phyloP scores from a whole-genome alignment of 2,888 invertebrate genomes.

The Cataglyphis rosenhaueri region DNA sequence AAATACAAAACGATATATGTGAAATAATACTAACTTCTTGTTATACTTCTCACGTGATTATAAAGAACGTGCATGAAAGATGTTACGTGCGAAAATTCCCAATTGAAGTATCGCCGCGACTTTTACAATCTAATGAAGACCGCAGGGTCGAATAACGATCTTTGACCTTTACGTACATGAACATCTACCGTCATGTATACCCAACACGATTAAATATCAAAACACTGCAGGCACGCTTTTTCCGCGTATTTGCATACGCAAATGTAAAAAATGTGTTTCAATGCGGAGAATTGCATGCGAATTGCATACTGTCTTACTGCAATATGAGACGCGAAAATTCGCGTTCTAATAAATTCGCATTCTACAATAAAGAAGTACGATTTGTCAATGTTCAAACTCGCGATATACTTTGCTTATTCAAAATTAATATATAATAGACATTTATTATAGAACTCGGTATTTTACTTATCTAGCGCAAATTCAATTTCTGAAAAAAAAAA shows the following conservation, averaged over 20 bases:
- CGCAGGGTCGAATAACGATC: constrained; percentile 28
- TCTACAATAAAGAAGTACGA: constrained; percentile 5
- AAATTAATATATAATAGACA: not conserved
- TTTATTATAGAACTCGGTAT: not conserved
- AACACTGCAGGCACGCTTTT: not conserved
- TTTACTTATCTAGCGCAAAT: not conserved
- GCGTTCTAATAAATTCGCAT: not conserved
- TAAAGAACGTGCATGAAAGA: constrained; percentile 20
- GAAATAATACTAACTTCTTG: not conserved
- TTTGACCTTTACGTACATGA: constrained; percentile 35
- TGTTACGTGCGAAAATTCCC: constrained; percentile 31
- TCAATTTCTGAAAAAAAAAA: not conserved
- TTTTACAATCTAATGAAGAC: constrained; percentile 30
- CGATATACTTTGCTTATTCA: not conserved
- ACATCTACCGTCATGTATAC: constrained; percentile 4
- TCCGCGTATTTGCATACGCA: not conserved
- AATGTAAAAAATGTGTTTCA: constrained; percentile 4
- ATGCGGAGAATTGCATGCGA: not conserved
- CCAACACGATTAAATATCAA: constrained; percentile 35
- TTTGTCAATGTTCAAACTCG: not conserved
- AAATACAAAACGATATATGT: not conserved
- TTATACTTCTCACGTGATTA: constrained; percentile 9
- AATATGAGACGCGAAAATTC: not conserved
- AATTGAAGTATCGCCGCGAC: constrained; percentile 38
- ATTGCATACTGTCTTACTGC: not conserved